Evolutionary conservation across 2,888 invertebrate genomes (phyloP), one percentile per base, ranked within the genome.

Genomic region (Willowsia nigromaculata): DNA sequence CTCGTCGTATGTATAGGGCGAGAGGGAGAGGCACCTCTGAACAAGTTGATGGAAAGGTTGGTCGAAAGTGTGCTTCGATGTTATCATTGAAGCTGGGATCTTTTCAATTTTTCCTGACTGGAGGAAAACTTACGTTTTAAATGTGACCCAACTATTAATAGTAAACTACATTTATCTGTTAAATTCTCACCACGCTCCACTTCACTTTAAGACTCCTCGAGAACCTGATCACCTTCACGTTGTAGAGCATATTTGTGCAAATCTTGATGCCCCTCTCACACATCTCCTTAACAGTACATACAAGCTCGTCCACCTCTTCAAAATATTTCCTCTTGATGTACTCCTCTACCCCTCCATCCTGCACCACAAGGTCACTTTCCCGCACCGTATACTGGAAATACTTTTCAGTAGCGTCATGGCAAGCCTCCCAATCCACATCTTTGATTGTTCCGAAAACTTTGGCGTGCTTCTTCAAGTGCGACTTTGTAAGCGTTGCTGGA

Each of bases 31-130:
- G 25, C 47, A 59, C 18, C 37, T 85, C 18, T 89, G 89, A 15
- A 89, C 89, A 13, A 89, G 27, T 74, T 89, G 81, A 5, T 76
- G 50, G 43, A 82, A 76, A 22, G 81, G 85, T 7, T 50, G 30
- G 22, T 59, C 9, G 9, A 82, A 76, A 5, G 82, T 37, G 3
- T 65, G 13, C 25, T 86, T 90, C 4, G 30, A 25, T 0, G 78
- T 30, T 25, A 86, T 33, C 2, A 22, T 25, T 3, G 37, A 78
- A 5, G 85, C 76, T 40, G 82, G 85, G 22, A 83, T 80, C 6
- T 37, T 76, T n/a, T 86, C 86, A 0, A 90, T 18, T 40, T 56
- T 62, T 5, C 89, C 89, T 11, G 27, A 30, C 59, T 62, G 37
- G 76, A 82, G 11, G 9, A 25, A 33, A 9, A 43, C 22, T n/a